Evolutionary conservation across 2,888 invertebrate species (phyloP).

Genomic region (Fragum whitleyi): DNA sequence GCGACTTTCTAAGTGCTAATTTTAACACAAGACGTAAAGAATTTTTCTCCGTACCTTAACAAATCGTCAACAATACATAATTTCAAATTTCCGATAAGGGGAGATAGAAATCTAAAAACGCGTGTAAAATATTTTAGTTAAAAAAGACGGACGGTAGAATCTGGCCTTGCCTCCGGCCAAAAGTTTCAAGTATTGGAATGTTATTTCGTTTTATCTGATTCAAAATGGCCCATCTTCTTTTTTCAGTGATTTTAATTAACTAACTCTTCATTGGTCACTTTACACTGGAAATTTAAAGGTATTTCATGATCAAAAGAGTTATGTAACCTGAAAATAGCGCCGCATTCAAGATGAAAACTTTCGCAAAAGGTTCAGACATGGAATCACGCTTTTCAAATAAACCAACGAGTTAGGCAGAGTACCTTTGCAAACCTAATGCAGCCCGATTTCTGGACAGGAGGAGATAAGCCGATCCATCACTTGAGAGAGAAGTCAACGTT

Average conservation of each 20-base stretch:
- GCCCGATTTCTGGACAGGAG: too few species aligned
- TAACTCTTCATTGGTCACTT: not conserved
- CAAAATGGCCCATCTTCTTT: constrained; percentile 43
- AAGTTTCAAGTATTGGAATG: constrained; percentile 48
- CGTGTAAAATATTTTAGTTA: constrained; percentile 49
- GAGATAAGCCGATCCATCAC: constrained; percentile 1
- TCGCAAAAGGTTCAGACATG: too few species aligned
- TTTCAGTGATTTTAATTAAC: constrained; percentile 47
- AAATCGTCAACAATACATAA: constrained; percentile 64
- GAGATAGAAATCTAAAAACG: constrained; percentile 55
- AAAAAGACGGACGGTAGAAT: constrained; percentile 36
- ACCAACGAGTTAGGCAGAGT: too few species aligned
- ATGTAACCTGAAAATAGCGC: not conserved
- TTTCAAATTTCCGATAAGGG: constrained; percentile 54
- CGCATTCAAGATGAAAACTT: too few species aligned
- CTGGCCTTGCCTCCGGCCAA: constrained; percentile 50
- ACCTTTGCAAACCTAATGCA: too few species aligned
- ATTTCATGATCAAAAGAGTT: not conserved
- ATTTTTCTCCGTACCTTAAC: constrained; percentile 48
- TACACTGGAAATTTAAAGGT: not conserved
- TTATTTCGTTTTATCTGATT: constrained; percentile 60
- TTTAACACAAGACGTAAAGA: constrained; percentile 64
- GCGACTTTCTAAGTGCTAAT: constrained; percentile 49
- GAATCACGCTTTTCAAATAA: too few species aligned
- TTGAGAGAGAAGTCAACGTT: not conserved